These are phyloP conservation scores for Ormyrus thymus DNA, from an alignment of 2,888 invertebrate species.

Conservation along the genomic window DNA sequence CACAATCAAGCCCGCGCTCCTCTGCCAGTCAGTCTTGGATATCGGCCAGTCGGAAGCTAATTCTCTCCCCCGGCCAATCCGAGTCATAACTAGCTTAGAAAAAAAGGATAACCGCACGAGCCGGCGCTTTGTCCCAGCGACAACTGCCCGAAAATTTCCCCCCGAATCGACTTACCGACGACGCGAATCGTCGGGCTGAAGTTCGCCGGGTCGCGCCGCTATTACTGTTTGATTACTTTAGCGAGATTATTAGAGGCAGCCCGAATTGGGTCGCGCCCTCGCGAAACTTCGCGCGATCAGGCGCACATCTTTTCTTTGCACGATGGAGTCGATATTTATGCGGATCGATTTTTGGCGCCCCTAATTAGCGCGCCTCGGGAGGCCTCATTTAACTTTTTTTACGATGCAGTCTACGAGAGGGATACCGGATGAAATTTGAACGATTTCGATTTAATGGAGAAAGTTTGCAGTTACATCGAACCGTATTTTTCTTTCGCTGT, in stretches of 20 bases:
- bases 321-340: too few relatives aligned
- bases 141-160: neutral
- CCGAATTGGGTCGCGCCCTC: neutral
- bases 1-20: conserved; percentile 11
- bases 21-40: conserved; percentile 24
- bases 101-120: too few relatives aligned
- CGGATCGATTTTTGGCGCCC: too few relatives aligned
- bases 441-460: too few relatives aligned
- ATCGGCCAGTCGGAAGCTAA: conserved; percentile 35
- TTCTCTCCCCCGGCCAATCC: conserved; percentile 10
- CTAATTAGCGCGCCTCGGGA: too few relatives aligned
- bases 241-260: neutral
- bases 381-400: too few relatives aligned
- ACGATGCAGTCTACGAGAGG: too few relatives aligned
- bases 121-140: too few relatives aligned
- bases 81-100: conserved; percentile 22
- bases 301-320: neutral
- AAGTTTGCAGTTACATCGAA: too few relatives aligned
- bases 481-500: too few relatives aligned
- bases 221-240: conserved; percentile 12
- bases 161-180: too few relatives aligned
- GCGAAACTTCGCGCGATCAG: neutral
- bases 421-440: too few relatives aligned
- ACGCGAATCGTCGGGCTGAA: neutral
- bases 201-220: neutral